Evolutionary conservation across 2,888 invertebrate genomes (phyloP).

Genomic region (Herminia tarsipennalis): DNA sequence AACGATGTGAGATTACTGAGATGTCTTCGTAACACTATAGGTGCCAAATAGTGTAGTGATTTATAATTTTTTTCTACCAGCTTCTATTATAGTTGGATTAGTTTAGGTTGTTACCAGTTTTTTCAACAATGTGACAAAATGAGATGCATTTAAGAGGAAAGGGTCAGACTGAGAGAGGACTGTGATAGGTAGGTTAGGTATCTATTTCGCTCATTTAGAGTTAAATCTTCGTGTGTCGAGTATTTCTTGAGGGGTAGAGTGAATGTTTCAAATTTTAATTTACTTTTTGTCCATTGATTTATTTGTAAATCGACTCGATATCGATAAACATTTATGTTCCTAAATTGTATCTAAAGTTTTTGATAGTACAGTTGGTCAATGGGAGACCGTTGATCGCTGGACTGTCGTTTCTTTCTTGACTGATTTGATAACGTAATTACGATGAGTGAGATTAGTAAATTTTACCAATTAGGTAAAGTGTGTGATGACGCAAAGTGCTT

Average conservation of each 20-base stretch:
- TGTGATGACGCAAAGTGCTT: slow-evolving; percentile 74
- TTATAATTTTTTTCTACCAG: slow-evolving; percentile 72
- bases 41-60: slow-evolving; percentile 82
- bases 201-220: slow-evolving; percentile 81
- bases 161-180: slow-evolving; percentile 86
- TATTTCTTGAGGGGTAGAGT: slow-evolving; percentile 60
- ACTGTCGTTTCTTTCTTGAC: slow-evolving; percentile 63
- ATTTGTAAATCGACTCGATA: slow-evolving; percentile 26
- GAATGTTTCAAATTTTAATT: slow-evolving; percentile 51
- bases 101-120: slow-evolving; percentile 83
- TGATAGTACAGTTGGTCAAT: slow-evolving; percentile 28
- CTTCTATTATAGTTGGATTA: slow-evolving; percentile 75
- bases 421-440: slow-evolving; percentile 71
- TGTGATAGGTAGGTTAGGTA: slow-evolving; percentile 84
- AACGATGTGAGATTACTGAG: slow-evolving; percentile 56
- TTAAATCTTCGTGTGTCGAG: slow-evolving; percentile 68
- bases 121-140: slow-evolving; percentile 75
- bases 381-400: slow-evolving; percentile 38
- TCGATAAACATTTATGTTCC: slow-evolving; percentile 53
- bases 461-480: slow-evolving; percentile 71
- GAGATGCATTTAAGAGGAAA: slow-evolving; percentile 82
- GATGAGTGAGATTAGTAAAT: slow-evolving; percentile 80
- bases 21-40: slow-evolving; percentile 70
- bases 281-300: slow-evolving; percentile 38
- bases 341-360: slow-evolving; percentile 52